These are phyloP conservation scores for Bellardia pandia DNA, from an alignment of 2,888 invertebrate genomes.

Conservation along the genomic window DNA sequence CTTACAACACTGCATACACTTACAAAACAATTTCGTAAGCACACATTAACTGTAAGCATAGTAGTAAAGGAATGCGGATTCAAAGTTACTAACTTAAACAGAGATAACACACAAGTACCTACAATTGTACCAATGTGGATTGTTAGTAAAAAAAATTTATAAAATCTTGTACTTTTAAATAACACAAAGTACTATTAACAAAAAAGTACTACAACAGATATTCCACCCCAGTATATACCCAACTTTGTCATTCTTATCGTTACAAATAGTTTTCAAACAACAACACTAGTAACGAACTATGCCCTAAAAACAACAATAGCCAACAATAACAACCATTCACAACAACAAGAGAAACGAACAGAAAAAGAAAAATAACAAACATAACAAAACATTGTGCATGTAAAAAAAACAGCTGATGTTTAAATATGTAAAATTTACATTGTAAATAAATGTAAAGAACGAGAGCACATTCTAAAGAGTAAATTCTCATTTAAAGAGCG, in stretches of 20 bases:
- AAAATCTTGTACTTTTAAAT: too few species aligned
- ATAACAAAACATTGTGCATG: neutral
- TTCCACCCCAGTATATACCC: neutral
- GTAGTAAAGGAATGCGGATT: too few species aligned
- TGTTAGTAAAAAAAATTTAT: too few species aligned
- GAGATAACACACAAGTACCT: too few species aligned
- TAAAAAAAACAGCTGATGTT: neutral
- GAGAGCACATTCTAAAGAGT: neutral
- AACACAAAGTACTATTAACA: too few species aligned
- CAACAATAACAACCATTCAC: neutral
- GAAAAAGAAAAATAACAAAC: neutral
- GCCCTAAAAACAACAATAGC: neutral
- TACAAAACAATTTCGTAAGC: too few species aligned
- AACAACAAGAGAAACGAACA: neutral
- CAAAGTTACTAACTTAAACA: too few species aligned
- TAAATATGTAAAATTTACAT: too few species aligned
- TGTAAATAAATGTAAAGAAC: neutral
- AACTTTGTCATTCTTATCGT: neutral
- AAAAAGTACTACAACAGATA: too few species aligned
- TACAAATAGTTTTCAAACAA: neutral
- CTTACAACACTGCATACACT: too few species aligned
- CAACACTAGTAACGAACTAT: neutral
- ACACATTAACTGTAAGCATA: too few species aligned
- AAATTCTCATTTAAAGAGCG: neutral
- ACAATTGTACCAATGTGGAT: too few species aligned